A percentile compares a stretch with the other conserved stretches of the same genome.
phyloP scores from a whole-genome alignment of 2,797 vertebrate species.

The Uromys caudimaculatus region DNA sequence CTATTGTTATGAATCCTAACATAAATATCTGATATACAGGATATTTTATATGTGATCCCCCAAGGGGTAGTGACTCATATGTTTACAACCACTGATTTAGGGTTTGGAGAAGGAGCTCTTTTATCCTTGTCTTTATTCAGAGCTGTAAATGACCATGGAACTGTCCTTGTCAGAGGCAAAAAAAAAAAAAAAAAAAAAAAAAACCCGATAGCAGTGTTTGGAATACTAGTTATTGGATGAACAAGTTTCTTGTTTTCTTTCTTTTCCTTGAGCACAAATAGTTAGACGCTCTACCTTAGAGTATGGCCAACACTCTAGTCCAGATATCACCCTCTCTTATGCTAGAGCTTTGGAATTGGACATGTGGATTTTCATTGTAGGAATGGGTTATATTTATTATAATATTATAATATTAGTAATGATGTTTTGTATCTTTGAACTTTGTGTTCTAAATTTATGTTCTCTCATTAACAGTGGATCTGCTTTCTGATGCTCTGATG shows the following conservation, averaged over 20 bases:
- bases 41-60: neutral
- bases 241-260: neutral
- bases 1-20: neutral
- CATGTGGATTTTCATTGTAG: neutral
- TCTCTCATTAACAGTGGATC: neutral
- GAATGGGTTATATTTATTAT: neutral
- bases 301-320: neutral
- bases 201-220: neutral
- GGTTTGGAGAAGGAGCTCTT: neutral
- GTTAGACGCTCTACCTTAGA: neutral
- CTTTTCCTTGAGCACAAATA: neutral
- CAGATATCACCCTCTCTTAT: too few relatives aligned
- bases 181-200: neutral
- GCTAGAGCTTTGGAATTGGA: neutral
- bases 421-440: too few relatives aligned
- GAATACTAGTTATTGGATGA: neutral
- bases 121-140: neutral
- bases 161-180: neutral
- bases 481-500: too few relatives aligned
- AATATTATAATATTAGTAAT: neutral
- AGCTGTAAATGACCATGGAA: neutral
- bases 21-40: neutral
- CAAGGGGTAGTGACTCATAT: neutral
- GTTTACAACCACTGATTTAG: neutral
- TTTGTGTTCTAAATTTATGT: neutral